These are phyloP conservation scores for Buceros bicornis DNA, from an alignment of 2,797 vertebrate genomes.

Conservation along the genomic window DNA sequence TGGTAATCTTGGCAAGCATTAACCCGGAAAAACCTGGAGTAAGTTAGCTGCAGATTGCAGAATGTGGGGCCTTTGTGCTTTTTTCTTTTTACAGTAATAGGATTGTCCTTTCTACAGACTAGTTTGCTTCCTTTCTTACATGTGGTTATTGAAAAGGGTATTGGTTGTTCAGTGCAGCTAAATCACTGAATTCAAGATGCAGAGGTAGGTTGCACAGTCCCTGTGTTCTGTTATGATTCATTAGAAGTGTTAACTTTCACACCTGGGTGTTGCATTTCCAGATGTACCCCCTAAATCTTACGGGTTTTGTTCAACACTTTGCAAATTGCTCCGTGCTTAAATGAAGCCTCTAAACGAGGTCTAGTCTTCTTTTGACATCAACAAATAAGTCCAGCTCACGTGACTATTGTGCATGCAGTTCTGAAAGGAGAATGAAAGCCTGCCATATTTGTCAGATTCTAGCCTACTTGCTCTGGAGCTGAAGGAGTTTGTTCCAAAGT, in stretches of 20 bases:
- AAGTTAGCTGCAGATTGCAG: neutral
- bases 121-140: neutral
- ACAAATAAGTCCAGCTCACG: neutral
- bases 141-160: neutral
- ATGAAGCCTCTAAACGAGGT: neutral
- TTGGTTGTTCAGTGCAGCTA: neutral
- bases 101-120: neutral
- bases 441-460: neutral
- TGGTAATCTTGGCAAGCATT: neutral
- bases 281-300: neutral
- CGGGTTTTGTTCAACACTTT: constrained; percentile 30
- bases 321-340: neutral
- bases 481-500: neutral
- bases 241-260: constrained; percentile 29
- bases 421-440: neutral
- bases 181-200: neutral
- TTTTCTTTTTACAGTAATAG: constrained; percentile 3
- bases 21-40: neutral
- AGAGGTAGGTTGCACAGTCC: neutral
- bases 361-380: neutral
- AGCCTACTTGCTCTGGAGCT: neutral
- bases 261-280: constrained; percentile 29
- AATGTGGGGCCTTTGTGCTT: neutral
- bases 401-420: neutral
- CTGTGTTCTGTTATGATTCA: neutral